Evolutionary conservation across 2,113 vertebrate species (phyloP).

Genomic region (Poeciliopsis prolifica): DNA sequence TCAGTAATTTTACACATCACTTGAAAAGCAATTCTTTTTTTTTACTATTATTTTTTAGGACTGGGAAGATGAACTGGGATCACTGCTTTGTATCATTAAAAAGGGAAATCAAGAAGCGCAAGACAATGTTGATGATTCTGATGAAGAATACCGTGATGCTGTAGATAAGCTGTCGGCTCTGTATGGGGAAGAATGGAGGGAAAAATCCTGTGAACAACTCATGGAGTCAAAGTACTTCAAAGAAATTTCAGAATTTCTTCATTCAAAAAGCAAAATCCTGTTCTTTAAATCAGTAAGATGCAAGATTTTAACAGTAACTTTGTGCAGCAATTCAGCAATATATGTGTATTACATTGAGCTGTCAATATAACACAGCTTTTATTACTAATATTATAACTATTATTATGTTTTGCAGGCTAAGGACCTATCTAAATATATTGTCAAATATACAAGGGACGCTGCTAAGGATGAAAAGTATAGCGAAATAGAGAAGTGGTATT

Average conservation of each 20-base stretch:
- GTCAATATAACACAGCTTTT: no score
- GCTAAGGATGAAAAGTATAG: fast-evolving
- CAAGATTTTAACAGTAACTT: not conserved
- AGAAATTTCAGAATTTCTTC: slow-evolving; percentile 41
- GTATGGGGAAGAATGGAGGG: slow-evolving; percentile 31
- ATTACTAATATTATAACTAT: no score
- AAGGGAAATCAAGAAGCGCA: not conserved
- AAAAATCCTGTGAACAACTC: slow-evolving; percentile 1
- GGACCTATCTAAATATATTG: slow-evolving; percentile 27
- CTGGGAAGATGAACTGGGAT: slow-evolving; percentile 51
- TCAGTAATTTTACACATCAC: not conserved
- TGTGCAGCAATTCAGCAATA: no score
- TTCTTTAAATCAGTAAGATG: slow-evolving; percentile 21
- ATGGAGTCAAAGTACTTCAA: slow-evolving; percentile 25
- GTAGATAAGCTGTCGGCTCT: slow-evolving; percentile 37
- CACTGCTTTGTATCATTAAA: not conserved
- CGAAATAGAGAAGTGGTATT: slow-evolving; percentile 22
- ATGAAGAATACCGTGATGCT: not conserved
- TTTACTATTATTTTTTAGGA: slow-evolving; percentile 32
- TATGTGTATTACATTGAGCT: no score
- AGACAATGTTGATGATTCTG: not conserved
- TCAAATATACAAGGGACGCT: slow-evolving; percentile 34
- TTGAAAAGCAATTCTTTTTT: no score
- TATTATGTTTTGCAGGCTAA: slow-evolving; percentile 28
- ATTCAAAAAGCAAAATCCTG: fast-evolving